phyloP scores from a whole-genome alignment of 2,797 vertebrate species.

The Hirundo rustica region DNA sequence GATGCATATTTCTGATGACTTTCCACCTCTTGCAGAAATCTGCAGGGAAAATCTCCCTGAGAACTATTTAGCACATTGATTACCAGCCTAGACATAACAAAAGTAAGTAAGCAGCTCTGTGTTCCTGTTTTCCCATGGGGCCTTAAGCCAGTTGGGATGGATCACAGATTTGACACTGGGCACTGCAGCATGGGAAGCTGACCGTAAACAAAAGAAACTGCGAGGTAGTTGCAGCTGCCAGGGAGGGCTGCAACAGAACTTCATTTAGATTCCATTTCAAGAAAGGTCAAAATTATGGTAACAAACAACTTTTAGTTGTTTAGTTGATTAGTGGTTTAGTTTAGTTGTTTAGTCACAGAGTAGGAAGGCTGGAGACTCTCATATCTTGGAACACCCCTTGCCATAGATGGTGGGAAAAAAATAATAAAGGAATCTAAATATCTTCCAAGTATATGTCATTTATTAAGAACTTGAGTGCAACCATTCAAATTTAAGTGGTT shows the following conservation, averaged over 20 bases:
- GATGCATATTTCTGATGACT: neutral
- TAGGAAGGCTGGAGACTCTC: neutral
- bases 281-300: neutral
- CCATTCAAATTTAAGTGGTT: neutral
- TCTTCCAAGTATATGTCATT: neutral
- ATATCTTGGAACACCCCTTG: neutral
- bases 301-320: neutral
- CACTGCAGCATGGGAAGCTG: neutral
- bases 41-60: neutral
- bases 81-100: neutral
- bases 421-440: neutral
- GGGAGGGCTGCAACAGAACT: neutral
- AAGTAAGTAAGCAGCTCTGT: neutral
- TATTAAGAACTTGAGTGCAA: neutral
- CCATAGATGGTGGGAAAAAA: neutral
- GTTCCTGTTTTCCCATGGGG: neutral
- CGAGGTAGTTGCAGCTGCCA: neutral
- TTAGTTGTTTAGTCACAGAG: neutral
- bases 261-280: neutral
- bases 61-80: neutral
- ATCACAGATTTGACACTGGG: neutral
- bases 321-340: neutral
- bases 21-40: neutral
- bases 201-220: neutral
- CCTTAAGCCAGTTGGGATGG: neutral